A percentile compares a stretch with the other conserved stretches of the same genome.
phyloP scores from a whole-genome alignment of 2,113 vertebrate species.

The Haliaeetus leucogaster region DNA sequence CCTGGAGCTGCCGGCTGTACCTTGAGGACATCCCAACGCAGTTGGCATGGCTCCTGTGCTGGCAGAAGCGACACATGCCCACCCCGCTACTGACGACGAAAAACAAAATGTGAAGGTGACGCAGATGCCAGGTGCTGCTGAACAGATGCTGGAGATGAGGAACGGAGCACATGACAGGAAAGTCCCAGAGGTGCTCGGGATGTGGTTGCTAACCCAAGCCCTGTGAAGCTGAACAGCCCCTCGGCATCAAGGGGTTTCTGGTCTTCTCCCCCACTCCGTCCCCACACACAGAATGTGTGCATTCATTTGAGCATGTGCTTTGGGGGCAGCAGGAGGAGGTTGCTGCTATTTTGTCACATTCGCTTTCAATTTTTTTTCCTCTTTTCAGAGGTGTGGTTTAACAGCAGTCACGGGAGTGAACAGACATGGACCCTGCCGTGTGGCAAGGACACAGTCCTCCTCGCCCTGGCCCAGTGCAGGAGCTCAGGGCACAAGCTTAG shows the following conservation, averaged over 20 bases:
- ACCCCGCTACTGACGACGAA: rapidly evolving
- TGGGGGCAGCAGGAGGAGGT: background rate
- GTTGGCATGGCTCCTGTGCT: background rate
- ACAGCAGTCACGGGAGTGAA: background rate
- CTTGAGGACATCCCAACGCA: background rate
- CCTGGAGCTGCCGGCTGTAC: background rate
- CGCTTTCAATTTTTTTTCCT: background rate
- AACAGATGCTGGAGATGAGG: background rate
- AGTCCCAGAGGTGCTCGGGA: background rate
- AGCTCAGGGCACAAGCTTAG: background rate
- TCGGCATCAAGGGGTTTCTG: background rate
- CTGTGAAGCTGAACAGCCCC: background rate
- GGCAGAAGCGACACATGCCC: background rate
- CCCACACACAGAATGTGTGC: rapidly evolving
- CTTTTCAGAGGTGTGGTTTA: background rate
- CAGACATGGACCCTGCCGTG: background rate
- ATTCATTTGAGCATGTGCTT: background rate
- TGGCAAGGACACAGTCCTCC: background rate
- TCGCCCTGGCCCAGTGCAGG: background rate
- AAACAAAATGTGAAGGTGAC: background rate
- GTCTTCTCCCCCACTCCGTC: background rate
- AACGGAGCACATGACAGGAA: rapidly evolving
- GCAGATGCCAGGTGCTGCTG: background rate
- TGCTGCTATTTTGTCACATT: background rate
- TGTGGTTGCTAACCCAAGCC: background rate